Base-by-base conservation (phyloP, 2,888 invertebrate genomes). In the Eurois occulta region DNA sequence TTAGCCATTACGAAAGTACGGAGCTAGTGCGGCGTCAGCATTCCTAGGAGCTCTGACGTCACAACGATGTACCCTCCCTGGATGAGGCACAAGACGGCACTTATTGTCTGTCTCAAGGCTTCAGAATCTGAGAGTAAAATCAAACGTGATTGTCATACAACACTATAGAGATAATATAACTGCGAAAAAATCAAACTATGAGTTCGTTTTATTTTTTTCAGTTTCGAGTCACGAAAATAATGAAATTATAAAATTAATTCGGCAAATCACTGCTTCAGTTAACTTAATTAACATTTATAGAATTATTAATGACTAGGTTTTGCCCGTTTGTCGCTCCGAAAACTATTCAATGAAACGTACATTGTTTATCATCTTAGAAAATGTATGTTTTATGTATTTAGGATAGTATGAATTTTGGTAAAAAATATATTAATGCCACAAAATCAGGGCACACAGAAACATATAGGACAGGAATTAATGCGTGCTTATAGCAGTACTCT, bases 21-120 rank as follows among this genome's bases (percentile, higher is more conserved):
- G 85, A 88, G 88, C 91, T 92, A 92, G 91, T 83, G 88, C 88
- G 87, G 89, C 88, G 92, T 93, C 93, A 93, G 93, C 92, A 84
- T 88, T 91, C 90, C 90, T 91, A 91, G 91, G 80, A 88, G 77
- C 84, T 81, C 83, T 90, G 72, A 77, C 66, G 75, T 78, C 87
- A 80, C 82, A 75, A 71, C 72, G 78, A 72, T 75, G 78, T 75
- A 69, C 60, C 43, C 16, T 35, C 28, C 18, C 89, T 91, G 75
- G 91, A 92, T 88, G 68, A 7, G 87, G 32, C 83, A 78, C 64
- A 32, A 68, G 72, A 52, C 65, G 52, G 24, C 38, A n/a, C 73
- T 32, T 60, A 38, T 58, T 52, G 21, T 28, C 8, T 71, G 46
- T 35, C 35, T 83, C 43, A 64, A 72, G 62, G 71, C 28, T 32